These are phyloP conservation scores for Temnopleurus reevesii DNA, from an alignment of 53 echinoderm and acorn worm genomes.

Conservation along the genomic window DNA sequence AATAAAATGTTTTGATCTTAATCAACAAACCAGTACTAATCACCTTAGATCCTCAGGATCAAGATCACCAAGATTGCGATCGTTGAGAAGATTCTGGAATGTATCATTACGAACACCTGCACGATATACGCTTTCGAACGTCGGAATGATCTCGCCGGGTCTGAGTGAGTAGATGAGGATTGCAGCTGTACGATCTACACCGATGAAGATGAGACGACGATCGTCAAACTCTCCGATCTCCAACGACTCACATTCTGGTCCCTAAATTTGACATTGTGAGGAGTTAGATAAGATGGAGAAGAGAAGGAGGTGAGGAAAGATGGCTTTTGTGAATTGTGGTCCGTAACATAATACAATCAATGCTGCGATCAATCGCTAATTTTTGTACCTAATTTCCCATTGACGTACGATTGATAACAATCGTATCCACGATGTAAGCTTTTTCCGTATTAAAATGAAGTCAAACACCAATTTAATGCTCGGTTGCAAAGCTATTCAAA, in stretches of 20 bases:
- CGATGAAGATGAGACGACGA: constrained; percentile 71
- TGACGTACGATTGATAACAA: no score
- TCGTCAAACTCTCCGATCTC: constrained; percentile 75
- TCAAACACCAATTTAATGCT: no score
- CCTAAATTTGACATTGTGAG: no score
- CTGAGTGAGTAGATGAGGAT: constrained; percentile 76
- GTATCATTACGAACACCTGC: constrained; percentile 70
- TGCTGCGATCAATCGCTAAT: no score
- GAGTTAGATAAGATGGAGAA: background rate
- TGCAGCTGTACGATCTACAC: constrained; percentile 74
- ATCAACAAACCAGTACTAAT: constrained; percentile 46
- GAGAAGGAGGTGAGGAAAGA: background rate
- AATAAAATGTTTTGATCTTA: background rate
- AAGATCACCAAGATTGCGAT: constrained; percentile 66
- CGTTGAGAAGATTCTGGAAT: constrained; percentile 71
- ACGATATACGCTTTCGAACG: constrained; percentile 81
- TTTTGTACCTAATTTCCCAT: no score
- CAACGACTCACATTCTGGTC: constrained; percentile 79
- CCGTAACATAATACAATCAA: background rate
- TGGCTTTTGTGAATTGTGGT: background rate
- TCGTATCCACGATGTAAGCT: no score
- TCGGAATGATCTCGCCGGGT: constrained; percentile 43
- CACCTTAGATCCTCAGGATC: constrained; percentile 88
- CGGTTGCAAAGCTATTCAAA: no score
- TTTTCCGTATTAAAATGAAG: no score